Evolutionary conservation across 2,888 invertebrate species (phyloP), one percentile per base, ranked within the genome.

Genomic region (Marasmarcha lunaedactyla): DNA sequence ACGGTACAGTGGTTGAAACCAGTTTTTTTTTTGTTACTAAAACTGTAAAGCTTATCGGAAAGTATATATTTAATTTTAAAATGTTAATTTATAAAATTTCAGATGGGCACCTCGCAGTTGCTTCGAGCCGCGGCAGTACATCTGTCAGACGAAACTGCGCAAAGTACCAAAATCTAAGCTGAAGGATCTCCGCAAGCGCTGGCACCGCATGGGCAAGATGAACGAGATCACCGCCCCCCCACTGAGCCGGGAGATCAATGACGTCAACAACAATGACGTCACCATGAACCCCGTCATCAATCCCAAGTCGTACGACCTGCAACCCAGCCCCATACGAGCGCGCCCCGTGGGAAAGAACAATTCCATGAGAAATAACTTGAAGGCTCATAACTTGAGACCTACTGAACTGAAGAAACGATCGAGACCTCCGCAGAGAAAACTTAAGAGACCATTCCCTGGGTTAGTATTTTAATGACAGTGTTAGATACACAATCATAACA

Each of bases 21-120:
- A n/a, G n/a, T n/a, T n/a, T n/a, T n/a, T n/a, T n/a, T n/a, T n/a
- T n/a, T n/a, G n/a, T n/a, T n/a, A n/a, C n/a, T n/a, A n/a, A n/a
- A n/a, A n/a, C n/a, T n/a, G n/a, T n/a, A n/a, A n/a, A n/a, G n/a
- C n/a, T n/a, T n/a, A n/a, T n/a, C n/a, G n/a, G n/a, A n/a, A n/a
- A n/a, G n/a, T n/a, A n/a, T n/a, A n/a, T n/a, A n/a, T n/a, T n/a
- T n/a, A n/a, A n/a, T n/a, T n/a, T n/a, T n/a, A n/a, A n/a, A n/a
- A n/a, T n/a, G n/a, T n/a, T n/a, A 20, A 4, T 30, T 30, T 30
- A 7, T 36, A 42, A 45, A 51, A 50, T 61, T 77, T 42, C 72
- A 88, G 88, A 57, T 92, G 92, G 92, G 85, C 85, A 37, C 85
- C 89, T 1, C 79, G 85, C 35, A 86, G 79, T 56, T 92, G 92